Conservation (phyloP, 2,888 invertebrate species). For the Alitta virens region DNA sequence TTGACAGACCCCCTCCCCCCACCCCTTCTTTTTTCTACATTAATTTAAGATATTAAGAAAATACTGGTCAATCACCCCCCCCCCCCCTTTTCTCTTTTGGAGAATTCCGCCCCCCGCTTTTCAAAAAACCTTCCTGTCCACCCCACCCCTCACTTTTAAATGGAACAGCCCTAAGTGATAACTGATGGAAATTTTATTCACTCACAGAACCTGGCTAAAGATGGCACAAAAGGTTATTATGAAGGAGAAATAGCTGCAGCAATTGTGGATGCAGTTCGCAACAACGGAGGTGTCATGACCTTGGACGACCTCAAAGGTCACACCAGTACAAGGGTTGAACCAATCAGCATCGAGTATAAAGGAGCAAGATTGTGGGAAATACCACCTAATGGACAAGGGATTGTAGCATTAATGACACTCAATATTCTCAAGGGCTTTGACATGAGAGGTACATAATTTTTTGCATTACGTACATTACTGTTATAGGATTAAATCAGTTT, state of each 20-base stretch:
- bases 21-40: too few relatives aligned
- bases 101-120: too few relatives aligned
- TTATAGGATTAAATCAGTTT: too few relatives aligned
- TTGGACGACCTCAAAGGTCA: constrained; percentile 47
- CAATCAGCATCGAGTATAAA: constrained; percentile 45
- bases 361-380: constrained; percentile 54
- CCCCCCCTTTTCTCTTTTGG: too few relatives aligned
- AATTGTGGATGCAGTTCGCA: constrained; percentile 42
- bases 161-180: too few relatives aligned
- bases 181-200: not conserved
- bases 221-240: constrained; percentile 50
- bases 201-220: constrained; percentile 35
- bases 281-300: constrained; percentile 47
- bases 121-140: too few relatives aligned
- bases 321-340: constrained; percentile 38
- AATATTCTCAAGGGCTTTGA: constrained; percentile 55
- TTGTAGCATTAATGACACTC: constrained; percentile 54
- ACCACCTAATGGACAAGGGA: constrained; percentile 57
- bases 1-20: too few relatives aligned
- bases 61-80: too few relatives aligned
- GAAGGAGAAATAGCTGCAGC: constrained; percentile 45
- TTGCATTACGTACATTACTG: too few relatives aligned
- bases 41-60: too few relatives aligned
- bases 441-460: constrained; percentile 36
- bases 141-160: too few relatives aligned